Base-by-base conservation (phyloP, 2,797 vertebrate species). In the Phataginus tricuspis region DNA sequence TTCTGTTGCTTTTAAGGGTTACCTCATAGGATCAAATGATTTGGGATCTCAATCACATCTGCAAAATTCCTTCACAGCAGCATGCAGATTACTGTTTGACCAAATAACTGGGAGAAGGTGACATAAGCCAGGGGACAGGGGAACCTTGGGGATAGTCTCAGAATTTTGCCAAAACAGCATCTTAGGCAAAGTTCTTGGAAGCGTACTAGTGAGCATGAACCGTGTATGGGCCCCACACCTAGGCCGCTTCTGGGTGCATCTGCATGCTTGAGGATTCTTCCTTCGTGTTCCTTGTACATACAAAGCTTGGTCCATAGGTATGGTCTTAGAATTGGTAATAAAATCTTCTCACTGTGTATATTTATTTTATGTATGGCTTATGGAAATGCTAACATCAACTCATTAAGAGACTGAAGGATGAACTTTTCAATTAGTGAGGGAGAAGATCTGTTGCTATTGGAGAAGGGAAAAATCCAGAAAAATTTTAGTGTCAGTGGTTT, bases 381-480 rank as follows among this genome's bases (percentile, higher is more conserved):
- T 25, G 12, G 75, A 87, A 87, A 84, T 45, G 45, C 18, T 84
- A 69, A 53, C 19, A 7, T 80, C 39, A 92, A 57, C 29, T 83
- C 57, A 42, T 31, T 91, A 37, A 83, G 78, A 94, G n/a, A 90
- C 45, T 31, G 51, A 31, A 77, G 74, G 23, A 45, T 55, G 31
- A 92, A 66, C 18, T 69, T 95, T 64, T n/a, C 7, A 53, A 31
- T 57, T 29, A 29, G 10, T 16, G 63, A 87, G 53, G 8, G 27
- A 29, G 31, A 64, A 77, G 51, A 82, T 9, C 14, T 55, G 2
- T 31, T 39, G 29, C 23, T 64, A 0, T 29, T 39, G 29, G 34
- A 68, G 6, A 6, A 59, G 49, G 59, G 39, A 27, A 83, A 83
- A 66, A 75, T 64, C 23, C 10, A 53, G n/a, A 25, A 55, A 78